These are phyloP conservation scores for Nebria salina DNA, from an alignment of 2,888 invertebrate species.

Conservation along the genomic window DNA sequence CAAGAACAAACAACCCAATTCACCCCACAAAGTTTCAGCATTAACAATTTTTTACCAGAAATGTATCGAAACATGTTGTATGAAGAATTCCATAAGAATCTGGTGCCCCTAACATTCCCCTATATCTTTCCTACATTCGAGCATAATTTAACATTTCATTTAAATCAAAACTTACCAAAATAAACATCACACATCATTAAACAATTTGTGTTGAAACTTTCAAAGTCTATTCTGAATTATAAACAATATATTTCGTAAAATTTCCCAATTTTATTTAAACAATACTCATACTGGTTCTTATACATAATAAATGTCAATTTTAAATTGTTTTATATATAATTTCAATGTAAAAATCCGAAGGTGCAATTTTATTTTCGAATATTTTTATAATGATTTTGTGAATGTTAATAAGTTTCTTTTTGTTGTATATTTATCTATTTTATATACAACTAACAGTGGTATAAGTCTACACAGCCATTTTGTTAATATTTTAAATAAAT, in stretches of 20 bases:
- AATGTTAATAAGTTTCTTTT: no score
- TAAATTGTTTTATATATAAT: conserved; percentile 24
- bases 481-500: conserved; percentile 31
- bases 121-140: conserved; percentile 43
- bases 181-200: conserved; percentile 13
- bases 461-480: conserved; percentile 45
- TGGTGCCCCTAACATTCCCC: conserved; percentile 32
- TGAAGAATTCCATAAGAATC: conserved; percentile 44
- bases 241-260: neutral
- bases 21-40: conserved; percentile 33
- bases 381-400: neutral
- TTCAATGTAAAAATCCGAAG: conserved; percentile 22
- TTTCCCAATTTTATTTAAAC: conserved; percentile 11
- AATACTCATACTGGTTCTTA: conserved; percentile 5
- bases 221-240: neutral
- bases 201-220: no score
- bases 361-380: neutral
- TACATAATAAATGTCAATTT: neutral
- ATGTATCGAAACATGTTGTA: conserved; percentile 38
- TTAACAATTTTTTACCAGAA: conserved; percentile 38
- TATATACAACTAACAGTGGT: conserved; percentile 40
- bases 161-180: conserved; percentile 39
- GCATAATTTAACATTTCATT: conserved; percentile 41
- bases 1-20: conserved; percentile 15
- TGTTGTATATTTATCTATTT: neutral